phyloP scores from a whole-genome alignment of 2,797 vertebrate species.

The Psittacula echo region DNA sequence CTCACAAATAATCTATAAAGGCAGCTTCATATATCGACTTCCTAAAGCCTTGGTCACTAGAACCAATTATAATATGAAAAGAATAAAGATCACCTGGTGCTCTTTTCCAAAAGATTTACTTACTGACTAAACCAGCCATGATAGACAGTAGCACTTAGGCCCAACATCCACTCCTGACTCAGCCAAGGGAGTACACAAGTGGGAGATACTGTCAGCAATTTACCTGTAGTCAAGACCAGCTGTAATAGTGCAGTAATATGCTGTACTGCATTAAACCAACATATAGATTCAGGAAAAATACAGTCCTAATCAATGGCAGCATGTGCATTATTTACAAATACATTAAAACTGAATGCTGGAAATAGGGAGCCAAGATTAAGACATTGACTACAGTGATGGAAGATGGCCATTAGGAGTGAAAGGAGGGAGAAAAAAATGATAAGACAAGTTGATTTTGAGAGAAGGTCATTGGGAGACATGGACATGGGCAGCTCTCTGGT shows the following conservation, averaged over 20 bases:
- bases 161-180: not conserved
- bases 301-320: not conserved
- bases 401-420: not conserved
- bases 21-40: not conserved
- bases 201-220: not conserved
- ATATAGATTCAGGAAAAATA: not conserved
- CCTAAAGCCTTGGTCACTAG: not conserved
- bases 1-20: not conserved
- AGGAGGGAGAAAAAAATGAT: not conserved
- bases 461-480: not conserved
- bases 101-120: not conserved
- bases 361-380: not conserved
- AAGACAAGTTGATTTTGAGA: not conserved
- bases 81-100: not conserved
- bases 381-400: not conserved
- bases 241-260: not conserved
- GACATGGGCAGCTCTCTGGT: not conserved
- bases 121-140: not conserved
- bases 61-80: not conserved
- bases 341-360: not conserved
- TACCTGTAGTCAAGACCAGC: not conserved
- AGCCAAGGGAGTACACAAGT: not conserved
- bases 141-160: not conserved
- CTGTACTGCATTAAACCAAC: not conserved
- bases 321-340: not conserved